phyloP scores from a whole-genome alignment of 1,140 invertebrate species.

The Magallana angulata region DNA sequence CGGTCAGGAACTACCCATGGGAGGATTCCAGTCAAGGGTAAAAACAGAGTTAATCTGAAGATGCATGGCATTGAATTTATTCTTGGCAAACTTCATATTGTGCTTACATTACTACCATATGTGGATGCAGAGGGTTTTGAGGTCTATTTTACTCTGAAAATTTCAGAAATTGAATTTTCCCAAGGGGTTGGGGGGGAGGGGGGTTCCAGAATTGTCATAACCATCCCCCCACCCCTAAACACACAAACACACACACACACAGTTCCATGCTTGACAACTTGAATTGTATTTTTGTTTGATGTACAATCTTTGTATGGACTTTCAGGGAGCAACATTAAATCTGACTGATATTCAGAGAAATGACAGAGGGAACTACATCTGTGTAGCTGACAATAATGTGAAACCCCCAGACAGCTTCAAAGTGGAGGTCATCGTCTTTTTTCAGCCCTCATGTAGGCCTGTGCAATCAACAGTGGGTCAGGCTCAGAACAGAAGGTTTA shows the following conservation, averaged over 20 bases:
- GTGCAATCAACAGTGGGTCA: slow-evolving; percentile 76
- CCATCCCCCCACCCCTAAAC: no score
- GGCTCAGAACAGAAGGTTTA: slow-evolving; percentile 74
- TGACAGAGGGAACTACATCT: slow-evolving; percentile 50
- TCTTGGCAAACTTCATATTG: neutral
- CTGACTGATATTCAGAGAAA: slow-evolving; percentile 62
- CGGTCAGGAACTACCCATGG: slow-evolving; percentile 66
- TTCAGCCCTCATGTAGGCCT: slow-evolving; percentile 66
- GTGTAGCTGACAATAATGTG: slow-evolving; percentile 77
- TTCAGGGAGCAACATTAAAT: slow-evolving; percentile 58
- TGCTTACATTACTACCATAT: neutral
- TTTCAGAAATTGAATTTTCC: no score
- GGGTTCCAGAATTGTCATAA: no score
- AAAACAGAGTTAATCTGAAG: neutral
- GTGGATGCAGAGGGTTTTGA: neutral
- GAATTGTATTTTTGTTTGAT: no score
- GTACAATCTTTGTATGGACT: neutral
- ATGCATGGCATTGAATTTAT: no score
- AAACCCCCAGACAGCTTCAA: slow-evolving; percentile 74
- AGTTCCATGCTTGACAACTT: no score
- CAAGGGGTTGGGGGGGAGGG: no score
- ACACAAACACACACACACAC: no score
- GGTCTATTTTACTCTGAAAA: neutral
- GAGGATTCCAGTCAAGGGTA: slow-evolving; percentile 60
- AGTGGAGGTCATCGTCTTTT: slow-evolving; percentile 70